These are phyloP conservation scores for Tethya wilhelma DNA, from an alignment of 37 sponge, comb jelly and placozoan species.

Conservation along the genomic window DNA sequence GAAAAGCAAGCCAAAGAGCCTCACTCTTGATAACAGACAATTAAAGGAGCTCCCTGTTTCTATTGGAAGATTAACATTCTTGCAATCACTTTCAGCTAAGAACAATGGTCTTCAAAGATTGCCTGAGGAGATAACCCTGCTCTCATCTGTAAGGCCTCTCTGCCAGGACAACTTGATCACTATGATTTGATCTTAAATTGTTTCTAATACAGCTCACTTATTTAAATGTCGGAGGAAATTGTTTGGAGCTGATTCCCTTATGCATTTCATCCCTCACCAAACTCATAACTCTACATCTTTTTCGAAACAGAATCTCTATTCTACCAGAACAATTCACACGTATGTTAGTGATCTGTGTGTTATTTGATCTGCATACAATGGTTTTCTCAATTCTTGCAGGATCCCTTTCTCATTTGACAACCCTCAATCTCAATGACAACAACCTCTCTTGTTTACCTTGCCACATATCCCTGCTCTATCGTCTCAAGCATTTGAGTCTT, in stretches of 20 bases:
- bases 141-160: slow-evolving; percentile 22
- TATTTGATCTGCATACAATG: no score
- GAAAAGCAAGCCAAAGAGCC: slow-evolving; percentile 3
- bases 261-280: slow-evolving; percentile 19
- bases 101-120: slow-evolving; percentile 46
- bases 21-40: slow-evolving; percentile 55
- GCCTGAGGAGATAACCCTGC: background rate
- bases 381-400: no score
- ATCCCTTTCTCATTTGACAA: background rate
- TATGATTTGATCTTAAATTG: background rate
- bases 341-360: no score
- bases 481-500: slow-evolving; percentile 45
- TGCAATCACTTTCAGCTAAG: slow-evolving; percentile 54
- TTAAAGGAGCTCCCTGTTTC: slow-evolving; percentile 28
- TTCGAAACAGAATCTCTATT: slow-evolving; percentile 34
- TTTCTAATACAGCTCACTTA: background rate
- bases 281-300: slow-evolving; percentile 45
- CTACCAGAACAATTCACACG: slow-evolving; percentile 8
- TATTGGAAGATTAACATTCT: slow-evolving; percentile 38
- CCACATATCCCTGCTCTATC: slow-evolving; percentile 5
- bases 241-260: slow-evolving; percentile 8
- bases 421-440: slow-evolving; percentile 60
- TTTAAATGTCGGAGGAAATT: background rate
- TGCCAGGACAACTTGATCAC: background rate
- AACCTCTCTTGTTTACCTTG: slow-evolving; percentile 26